Conservation (phyloP, 2,797 vertebrate species). For the Gymnothorax javanicus region DNA sequence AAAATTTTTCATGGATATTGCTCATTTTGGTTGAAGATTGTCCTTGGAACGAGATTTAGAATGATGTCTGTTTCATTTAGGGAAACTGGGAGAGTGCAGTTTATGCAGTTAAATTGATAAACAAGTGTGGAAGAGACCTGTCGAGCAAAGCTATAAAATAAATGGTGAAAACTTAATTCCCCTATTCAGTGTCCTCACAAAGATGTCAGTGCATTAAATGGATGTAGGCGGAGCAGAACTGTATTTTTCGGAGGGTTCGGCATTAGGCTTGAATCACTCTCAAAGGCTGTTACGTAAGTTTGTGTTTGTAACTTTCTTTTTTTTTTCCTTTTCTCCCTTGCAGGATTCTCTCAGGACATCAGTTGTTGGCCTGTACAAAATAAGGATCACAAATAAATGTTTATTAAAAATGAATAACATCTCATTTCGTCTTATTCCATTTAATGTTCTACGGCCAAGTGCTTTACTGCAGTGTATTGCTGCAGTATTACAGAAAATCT, state of each 20-base stretch:
- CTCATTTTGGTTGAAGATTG: not conserved
- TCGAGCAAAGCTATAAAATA: not conserved
- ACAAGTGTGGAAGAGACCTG: not conserved
- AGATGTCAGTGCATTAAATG: not conserved
- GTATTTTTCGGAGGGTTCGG: not conserved
- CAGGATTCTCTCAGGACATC: conserved; percentile 3
- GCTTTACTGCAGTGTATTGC: not conserved
- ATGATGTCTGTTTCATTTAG: not conserved
- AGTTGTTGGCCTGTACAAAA: not conserved
- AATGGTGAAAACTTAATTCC: not conserved
- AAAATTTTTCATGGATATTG: not conserved
- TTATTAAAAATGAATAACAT: not conserved
- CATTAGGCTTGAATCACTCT: not conserved
- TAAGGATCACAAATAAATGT: not conserved
- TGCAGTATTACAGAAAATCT: too few relatives aligned
- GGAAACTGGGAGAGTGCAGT: not conserved
- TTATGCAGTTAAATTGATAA: not conserved
- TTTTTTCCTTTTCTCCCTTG: not conserved
- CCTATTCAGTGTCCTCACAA: not conserved
- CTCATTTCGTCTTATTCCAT: not conserved
- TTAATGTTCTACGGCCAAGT: not conserved
- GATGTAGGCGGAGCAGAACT: not conserved
- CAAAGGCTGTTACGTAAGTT: not conserved
- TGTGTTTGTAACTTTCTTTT: not conserved
- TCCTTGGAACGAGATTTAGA: not conserved